Conservation (phyloP, 2,888 invertebrate species). For the Mimas tiliae region DNA sequence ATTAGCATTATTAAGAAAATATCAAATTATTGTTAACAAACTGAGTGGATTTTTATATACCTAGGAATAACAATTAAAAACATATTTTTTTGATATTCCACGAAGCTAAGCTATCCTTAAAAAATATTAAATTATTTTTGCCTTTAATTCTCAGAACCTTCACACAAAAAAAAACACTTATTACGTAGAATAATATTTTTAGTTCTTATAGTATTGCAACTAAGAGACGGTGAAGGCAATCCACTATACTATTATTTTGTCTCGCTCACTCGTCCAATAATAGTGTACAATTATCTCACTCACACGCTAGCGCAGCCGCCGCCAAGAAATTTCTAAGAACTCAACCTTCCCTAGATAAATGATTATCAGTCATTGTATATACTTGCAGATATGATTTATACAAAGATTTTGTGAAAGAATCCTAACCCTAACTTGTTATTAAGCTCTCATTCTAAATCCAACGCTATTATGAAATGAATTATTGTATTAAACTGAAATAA, state of each 20-base stretch:
- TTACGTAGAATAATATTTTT: background rate
- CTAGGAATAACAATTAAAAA: too few species aligned
- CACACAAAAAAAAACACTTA: background rate
- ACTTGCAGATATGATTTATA: background rate
- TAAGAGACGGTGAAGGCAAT: conserved; percentile 63
- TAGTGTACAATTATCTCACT: conserved; percentile 42
- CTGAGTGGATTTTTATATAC: too few species aligned
- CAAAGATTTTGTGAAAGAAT: background rate
- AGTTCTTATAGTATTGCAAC: conserved; percentile 2
- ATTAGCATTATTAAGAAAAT: background rate
- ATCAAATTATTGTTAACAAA: too few species aligned
- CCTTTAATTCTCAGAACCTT: background rate
- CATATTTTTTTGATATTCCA: too few species aligned
- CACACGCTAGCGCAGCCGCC: conserved; percentile 61
- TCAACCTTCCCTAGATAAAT: conserved; percentile 24
- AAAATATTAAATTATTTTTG: too few species aligned
- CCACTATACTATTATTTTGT: conserved; percentile 52
- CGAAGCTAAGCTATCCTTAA: too few species aligned
- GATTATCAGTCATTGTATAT: conserved; percentile 13
- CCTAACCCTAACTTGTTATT: too few species aligned
- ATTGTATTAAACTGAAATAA: too few species aligned
- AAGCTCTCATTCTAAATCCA: too few species aligned
- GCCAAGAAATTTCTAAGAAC: conserved; percentile 67
- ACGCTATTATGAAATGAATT: too few species aligned
- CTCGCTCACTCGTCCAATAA: conserved; percentile 38